Base-by-base conservation (phyloP, 2,113 vertebrate species). In the Sylvia atricapilla region DNA sequence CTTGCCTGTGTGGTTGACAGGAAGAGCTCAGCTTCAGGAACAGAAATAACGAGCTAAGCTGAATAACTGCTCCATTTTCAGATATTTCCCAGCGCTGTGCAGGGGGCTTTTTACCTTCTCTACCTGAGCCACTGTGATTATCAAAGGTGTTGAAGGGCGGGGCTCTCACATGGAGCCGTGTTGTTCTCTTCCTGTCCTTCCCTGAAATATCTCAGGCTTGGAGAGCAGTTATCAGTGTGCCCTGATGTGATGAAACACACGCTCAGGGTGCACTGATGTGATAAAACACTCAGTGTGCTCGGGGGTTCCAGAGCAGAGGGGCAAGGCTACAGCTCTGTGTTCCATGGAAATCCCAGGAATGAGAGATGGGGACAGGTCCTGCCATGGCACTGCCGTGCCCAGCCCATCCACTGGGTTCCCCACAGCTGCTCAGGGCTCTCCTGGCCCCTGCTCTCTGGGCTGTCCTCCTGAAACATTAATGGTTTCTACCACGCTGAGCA, bases 31-130 rank as follows among this genome's bases (percentile, higher is more conserved):
- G 85, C 73, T 84, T 80, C 63, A 70, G 86, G 80, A 84, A 55
- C 8, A 90, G 94, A 67, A 94, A 62, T 91, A 80, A 82, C 76
- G 60, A 93, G 73, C 68, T 95, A 68, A 89, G 64, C 84, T 86
- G 84, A 66, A 78, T 41, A 94, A 92, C 86, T 33, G 76, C 49
- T 46, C 52, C 53, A 10, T 84, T 94, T 89, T 96, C 86, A 72
- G 76, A 72, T 30, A 68, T 79, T 69, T 77, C 89, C 47, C 77
- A 56, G 28, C 4, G 62, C 11, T 13, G 3, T 10, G 59, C 59
- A 41, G 58, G 31, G 43, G 27, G 24, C 13, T 23, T 94, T 82
- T 87, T 58, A 77, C 60, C 18, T 89, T 28, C 58, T 55, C 44
- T 60, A 15, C 66, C 49, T 77, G 76, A 91, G 43, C 74, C 49